These are phyloP conservation scores for Glossosoma conforme DNA, from an alignment of 1,140 invertebrate species.

Conservation along the genomic window DNA sequence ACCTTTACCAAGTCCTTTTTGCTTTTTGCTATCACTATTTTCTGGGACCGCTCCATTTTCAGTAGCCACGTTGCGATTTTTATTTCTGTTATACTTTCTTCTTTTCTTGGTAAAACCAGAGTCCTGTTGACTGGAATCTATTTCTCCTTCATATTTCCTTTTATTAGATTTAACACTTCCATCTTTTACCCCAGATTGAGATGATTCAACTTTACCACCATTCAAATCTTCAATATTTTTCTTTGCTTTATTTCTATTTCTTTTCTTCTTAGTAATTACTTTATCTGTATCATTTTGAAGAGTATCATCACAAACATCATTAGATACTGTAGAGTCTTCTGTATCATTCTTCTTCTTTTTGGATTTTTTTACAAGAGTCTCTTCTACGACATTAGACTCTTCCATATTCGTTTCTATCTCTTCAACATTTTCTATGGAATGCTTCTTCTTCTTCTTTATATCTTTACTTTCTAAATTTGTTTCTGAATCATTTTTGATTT, in stretches of 20 bases:
- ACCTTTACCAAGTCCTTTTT: conserved; percentile 6
- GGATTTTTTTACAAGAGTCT: no score
- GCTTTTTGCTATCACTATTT: conserved; percentile 15
- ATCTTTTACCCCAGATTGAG: no score
- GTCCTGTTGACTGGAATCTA: conserved; percentile 13
- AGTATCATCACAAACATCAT: background rate
- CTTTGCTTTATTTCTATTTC: conserved; percentile 28
- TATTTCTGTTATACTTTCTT: no score
- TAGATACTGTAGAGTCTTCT: no score
- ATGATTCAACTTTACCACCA: no score
- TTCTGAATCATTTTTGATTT: background rate
- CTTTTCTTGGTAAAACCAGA: no score
- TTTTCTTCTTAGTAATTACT: background rate
- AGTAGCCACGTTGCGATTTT: conserved; percentile 3
- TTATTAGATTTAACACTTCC: no score
- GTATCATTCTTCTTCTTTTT: no score
- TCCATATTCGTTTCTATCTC: no score
- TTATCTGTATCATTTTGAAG: background rate
- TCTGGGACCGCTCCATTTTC: conserved; percentile 5
- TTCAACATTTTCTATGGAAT: no score
- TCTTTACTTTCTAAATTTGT: background rate
- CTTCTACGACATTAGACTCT: no score
- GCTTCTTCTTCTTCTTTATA: no score
- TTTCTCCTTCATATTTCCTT: conserved; percentile 33
- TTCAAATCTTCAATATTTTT: conserved; percentile 11